phyloP scores from a whole-genome alignment of 64 coral and sea anemone species.

The Montipora efflorescens region DNA sequence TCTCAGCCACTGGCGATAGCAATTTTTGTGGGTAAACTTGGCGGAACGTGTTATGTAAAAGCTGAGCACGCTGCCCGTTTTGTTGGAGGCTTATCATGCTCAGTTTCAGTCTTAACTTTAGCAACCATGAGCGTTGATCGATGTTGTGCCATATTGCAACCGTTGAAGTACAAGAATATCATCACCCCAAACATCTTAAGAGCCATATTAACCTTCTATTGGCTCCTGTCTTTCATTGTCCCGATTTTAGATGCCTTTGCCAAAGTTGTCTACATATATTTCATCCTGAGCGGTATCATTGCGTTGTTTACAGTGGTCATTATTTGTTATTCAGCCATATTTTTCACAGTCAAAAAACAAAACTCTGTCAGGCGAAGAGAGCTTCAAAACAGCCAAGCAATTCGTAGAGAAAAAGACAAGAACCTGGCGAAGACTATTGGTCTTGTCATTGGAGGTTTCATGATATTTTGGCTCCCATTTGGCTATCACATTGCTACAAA shows the following conservation, averaged over 20 bases:
- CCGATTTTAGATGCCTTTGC: conserved; percentile 73
- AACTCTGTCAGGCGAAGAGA: conserved; percentile 25
- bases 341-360: conserved; percentile 64
- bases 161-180: conserved; percentile 52
- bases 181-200: conserved; percentile 55
- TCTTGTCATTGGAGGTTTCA: conserved; percentile 78
- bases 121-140: conserved; percentile 78
- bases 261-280: conserved; percentile 45
- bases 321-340: conserved; percentile 60
- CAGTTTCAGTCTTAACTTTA: conserved; percentile 63
- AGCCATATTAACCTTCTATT: conserved; percentile 21
- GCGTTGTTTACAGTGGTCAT: conserved; percentile 55
- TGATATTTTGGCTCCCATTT: conserved; percentile 74
- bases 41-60: conserved; percentile 67
- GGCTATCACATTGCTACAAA: conserved; percentile 30
- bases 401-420: conserved; percentile 52
- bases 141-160: conserved; percentile 72
- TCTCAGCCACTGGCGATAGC: conserved; percentile 56
- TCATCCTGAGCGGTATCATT: conserved; percentile 36
- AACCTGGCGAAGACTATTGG: conserved; percentile 74
- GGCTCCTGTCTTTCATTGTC: conserved; percentile 47
- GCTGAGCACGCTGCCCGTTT: conserved; percentile 71
- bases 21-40: conserved; percentile 57
- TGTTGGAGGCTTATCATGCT: conserved; percentile 65
- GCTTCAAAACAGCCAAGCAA: conserved; percentile 41